A percentile compares a stretch with the other conserved stretches of the same genome.
Conservation (phyloP, 2,888 invertebrate genomes). For the Litoditis marina region DNA sequence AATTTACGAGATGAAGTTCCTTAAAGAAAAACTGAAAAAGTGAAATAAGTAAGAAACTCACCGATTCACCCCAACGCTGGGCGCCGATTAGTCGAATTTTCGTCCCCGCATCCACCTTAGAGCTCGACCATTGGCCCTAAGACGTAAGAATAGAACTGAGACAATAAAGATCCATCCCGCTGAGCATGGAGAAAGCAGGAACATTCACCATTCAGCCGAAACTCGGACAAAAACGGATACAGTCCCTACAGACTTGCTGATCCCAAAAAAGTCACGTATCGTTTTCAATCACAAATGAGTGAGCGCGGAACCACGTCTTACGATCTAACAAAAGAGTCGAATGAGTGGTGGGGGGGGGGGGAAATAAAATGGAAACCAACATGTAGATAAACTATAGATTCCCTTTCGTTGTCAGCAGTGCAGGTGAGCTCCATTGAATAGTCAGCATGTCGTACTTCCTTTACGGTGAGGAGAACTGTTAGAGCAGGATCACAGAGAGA, state of each 20-base stretch:
- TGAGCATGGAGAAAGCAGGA: no score
- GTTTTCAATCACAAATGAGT: background rate
- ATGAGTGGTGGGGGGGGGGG: no score
- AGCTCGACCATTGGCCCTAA: conserved; percentile 34
- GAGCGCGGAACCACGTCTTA: no score
- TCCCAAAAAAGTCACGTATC: background rate
- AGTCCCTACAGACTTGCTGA: no score
- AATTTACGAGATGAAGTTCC: no score
- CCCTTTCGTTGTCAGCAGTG: conserved; percentile 7
- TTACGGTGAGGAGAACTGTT: conserved; percentile 18
- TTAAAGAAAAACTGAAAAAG: no score
- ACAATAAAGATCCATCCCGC: background rate
- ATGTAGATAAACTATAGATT: conserved; percentile 32
- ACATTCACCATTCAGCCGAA: no score
- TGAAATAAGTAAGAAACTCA: no score
- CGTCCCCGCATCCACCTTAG: conserved; percentile 22
- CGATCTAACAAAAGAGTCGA: no score
- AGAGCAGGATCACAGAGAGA: conserved; percentile 11
- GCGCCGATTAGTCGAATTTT: conserved; percentile 32
- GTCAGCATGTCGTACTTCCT: conserved; percentile 13
- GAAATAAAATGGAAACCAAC: no score
- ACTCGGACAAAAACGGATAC: no score
- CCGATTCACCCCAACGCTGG: conserved; percentile 28
- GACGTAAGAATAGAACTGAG: background rate
- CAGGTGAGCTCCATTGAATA: conserved; percentile 24